These are phyloP conservation scores for Melanotaenia duboulayi DNA, from an alignment of 2,113 vertebrate genomes.

Conservation along the genomic window DNA sequence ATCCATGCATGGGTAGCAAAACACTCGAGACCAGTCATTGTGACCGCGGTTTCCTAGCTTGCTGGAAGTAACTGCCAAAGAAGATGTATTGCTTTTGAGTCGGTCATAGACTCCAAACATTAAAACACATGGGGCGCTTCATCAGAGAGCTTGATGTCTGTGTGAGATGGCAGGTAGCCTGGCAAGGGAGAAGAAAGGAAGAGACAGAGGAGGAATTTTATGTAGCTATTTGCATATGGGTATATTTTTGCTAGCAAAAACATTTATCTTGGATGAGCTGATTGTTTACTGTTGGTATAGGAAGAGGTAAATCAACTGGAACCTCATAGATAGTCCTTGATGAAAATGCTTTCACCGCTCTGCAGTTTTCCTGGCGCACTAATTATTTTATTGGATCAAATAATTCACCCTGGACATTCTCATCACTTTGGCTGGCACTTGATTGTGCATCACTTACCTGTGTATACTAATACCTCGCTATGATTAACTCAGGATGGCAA, in stretches of 20 bases:
- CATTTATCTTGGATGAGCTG: conserved; percentile 72
- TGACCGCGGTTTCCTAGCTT: conserved; percentile 77
- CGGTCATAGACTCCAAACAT: conserved; percentile 78
- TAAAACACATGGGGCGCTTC: conserved; percentile 83
- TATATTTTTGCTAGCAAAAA: conserved; percentile 67
- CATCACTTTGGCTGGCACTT: conserved; percentile 61
- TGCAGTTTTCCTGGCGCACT: conserved; percentile 58
- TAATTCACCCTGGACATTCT: conserved; percentile 71
- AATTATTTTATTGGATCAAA: conserved; percentile 81
- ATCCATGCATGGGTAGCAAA: conserved; percentile 81
- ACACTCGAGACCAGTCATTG: conserved; percentile 80
- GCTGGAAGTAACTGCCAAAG: conserved; percentile 82
- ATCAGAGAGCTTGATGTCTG: conserved; percentile 81
- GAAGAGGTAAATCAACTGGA: conserved; percentile 73
- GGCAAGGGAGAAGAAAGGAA: conserved; percentile 70
- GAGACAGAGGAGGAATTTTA: conserved; percentile 69
- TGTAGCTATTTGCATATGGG: conserved; percentile 70
- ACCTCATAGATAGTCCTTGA: conserved; percentile 67
- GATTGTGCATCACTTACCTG: conserved; percentile 62
- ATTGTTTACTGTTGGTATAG: conserved; percentile 66
- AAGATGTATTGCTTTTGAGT: conserved; percentile 83
- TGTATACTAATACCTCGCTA: conserved; percentile 46
- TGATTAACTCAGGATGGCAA: conserved; percentile 39
- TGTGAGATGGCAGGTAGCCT: conserved; percentile 81
- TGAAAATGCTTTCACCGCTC: conserved; percentile 77